These are phyloP conservation scores for Alca torda DNA, from an alignment of 2,797 vertebrate genomes.

Conservation along the genomic window DNA sequence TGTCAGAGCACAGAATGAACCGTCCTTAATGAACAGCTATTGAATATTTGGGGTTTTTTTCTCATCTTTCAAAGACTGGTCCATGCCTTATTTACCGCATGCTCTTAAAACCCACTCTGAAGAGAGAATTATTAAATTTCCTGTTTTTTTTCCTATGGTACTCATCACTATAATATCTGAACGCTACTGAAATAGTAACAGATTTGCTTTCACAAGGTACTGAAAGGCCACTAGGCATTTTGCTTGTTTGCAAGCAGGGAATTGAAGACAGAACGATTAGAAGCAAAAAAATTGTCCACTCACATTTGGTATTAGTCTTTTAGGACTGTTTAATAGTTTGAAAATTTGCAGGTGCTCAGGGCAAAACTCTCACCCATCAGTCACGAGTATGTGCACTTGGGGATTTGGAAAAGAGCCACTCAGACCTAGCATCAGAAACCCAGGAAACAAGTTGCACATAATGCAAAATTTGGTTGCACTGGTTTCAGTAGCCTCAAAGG, in stretches of 20 bases:
- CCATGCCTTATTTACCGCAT: neutral
- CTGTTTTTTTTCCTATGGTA: neutral
- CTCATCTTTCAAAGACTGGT: neutral
- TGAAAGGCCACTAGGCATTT: neutral
- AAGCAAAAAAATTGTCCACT: neutral
- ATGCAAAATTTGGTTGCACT: neutral
- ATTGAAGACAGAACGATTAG: neutral
- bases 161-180: neutral
- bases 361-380: neutral
- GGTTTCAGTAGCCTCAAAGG: neutral
- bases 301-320: neutral
- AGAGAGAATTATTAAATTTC: neutral
- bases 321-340: neutral
- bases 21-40: neutral
- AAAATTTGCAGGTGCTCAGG: neutral
- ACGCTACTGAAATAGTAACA: neutral
- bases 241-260: neutral
- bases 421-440: neutral
- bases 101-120: neutral
- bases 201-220: neutral
- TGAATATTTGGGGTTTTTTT: neutral
- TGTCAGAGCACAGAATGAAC: neutral
- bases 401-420: neutral
- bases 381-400: rapidly evolving
- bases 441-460: neutral